A percentile compares a stretch with the other conserved stretches of the same genome.
Evolutionary conservation across 2,888 invertebrate species (phyloP).

Genomic region (Rotaria sp.): DNA sequence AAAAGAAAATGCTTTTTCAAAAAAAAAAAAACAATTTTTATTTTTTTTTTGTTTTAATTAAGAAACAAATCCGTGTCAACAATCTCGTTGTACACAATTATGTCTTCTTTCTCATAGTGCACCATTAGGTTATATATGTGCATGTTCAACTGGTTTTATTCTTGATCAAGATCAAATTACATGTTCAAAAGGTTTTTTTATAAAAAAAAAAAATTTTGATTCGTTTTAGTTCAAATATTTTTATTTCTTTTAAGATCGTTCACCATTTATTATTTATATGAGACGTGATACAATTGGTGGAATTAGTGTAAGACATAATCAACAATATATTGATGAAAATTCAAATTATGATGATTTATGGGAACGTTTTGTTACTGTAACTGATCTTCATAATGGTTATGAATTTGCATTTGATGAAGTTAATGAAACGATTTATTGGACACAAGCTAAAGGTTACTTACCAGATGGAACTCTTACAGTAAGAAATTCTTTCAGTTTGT

Average conservation of each 20-base stretch:
- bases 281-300: slow-evolving; percentile 44
- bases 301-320: slow-evolving; percentile 43
- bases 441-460: slow-evolving; percentile 39
- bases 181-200: slow-evolving; percentile 56
- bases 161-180: background rate
- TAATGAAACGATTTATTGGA: slow-evolving; percentile 70
- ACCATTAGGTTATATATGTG: slow-evolving; percentile 70
- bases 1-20: no score
- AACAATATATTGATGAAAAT: slow-evolving; percentile 29
- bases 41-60: slow-evolving; percentile 37
- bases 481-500: background rate
- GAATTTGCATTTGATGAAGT: slow-evolving; percentile 84
- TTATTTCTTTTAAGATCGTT: slow-evolving; percentile 69
- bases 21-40: no score
- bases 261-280: slow-evolving; percentile 58
- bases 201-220: slow-evolving; percentile 48
- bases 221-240: no score
- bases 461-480: background rate
- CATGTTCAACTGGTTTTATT: slow-evolving; percentile 74
- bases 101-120: slow-evolving; percentile 77
- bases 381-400: slow-evolving; percentile 63
- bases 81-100: slow-evolving; percentile 73
- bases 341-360: slow-evolving; percentile 32
- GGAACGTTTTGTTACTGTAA: slow-evolving; percentile 51
- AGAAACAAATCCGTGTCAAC: slow-evolving; percentile 67